Base-by-base conservation (phyloP, 2,888 invertebrate species). In the Drosophila pegasa region DNA sequence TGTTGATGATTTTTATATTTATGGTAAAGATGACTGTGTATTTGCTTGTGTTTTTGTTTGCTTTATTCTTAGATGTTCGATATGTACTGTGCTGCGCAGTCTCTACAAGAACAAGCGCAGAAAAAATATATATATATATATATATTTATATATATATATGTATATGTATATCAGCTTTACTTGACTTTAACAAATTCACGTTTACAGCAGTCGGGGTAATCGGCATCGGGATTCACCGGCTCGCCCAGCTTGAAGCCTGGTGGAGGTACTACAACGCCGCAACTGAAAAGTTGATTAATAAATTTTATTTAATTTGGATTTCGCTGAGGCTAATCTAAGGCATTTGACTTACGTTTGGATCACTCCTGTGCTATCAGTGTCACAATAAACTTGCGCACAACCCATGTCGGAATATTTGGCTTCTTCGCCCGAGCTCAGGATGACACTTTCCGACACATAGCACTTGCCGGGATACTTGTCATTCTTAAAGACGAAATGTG, bases 381-480 rank as follows among this genome's bases (percentile, higher is more conserved):
- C 37, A 41, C 88, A 89, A 0, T 61, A 20, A 8, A 89, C 69
- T 5, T 69, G 62, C 0, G 68, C 79, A 43, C 88, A 88, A 0
- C 38, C 47, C 22, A 25, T 37, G 0, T 54, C 25, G 0, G 82
- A 75, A 57, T 73, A 40, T 14, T 54, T 71, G 22, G 60, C 62
- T 0, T 0, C 2, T 1, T 80, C 52, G 1, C 78, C 80, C 1
- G 62, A 16, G 9, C 37, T 65, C 10, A 85, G 16, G 9, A 85
- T 66, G 4, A 80, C 18, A 33, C 70, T 22, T 1, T 45, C 29
- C 1, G 59, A 56, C 2, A 89, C 37, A 3, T 63, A 68, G 56
- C 89, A 89, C 50, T 89, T 89, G 33, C 80, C 83, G 0, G 89
- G 89, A 64, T 90, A 48, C 0, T 65, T 66, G n/a, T 58, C 41